These are phyloP conservation scores for Kryptolebias marmoratus DNA, from an alignment of 2,113 vertebrate species.

Conservation along the genomic window DNA sequence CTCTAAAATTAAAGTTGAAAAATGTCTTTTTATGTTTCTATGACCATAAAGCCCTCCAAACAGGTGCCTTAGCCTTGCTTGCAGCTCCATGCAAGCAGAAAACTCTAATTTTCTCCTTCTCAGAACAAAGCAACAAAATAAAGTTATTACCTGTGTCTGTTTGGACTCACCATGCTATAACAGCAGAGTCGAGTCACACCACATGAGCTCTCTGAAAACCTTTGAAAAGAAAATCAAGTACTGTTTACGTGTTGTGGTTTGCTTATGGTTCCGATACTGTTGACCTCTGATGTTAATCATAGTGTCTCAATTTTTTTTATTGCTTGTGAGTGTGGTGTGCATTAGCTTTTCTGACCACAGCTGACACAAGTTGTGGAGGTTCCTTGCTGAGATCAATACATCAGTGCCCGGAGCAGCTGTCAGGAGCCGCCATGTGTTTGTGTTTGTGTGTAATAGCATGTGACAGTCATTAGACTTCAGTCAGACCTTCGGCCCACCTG, in stretches of 20 bases:
- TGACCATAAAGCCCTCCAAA: too few relatives aligned
- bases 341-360: conserved; percentile 19
- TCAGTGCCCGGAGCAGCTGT: conserved; percentile 56
- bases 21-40: too few relatives aligned
- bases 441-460: conserved; percentile 43
- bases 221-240: too few relatives aligned
- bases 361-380: conserved; percentile 44
- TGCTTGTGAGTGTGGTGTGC: conserved; percentile 10
- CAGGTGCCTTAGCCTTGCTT: conserved; percentile 1
- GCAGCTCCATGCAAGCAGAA: conserved; percentile 8
- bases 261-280: not conserved
- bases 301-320: not conserved
- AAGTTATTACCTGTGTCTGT: not conserved
- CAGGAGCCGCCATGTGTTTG: conserved; percentile 30
- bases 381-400: conserved; percentile 65
- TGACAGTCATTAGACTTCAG: conserved; percentile 62
- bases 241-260: not conserved
- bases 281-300: not conserved
- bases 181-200: too few relatives aligned
- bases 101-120: conserved; percentile 5
- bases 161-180: conserved; percentile 3
- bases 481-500: conserved; percentile 41
- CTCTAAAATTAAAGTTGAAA: too few relatives aligned
- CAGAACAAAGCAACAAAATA: not conserved
- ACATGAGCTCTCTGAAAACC: too few relatives aligned